phyloP scores from a whole-genome alignment of 1,140 invertebrate genomes.

The Stegodyphus mimosarum region DNA sequence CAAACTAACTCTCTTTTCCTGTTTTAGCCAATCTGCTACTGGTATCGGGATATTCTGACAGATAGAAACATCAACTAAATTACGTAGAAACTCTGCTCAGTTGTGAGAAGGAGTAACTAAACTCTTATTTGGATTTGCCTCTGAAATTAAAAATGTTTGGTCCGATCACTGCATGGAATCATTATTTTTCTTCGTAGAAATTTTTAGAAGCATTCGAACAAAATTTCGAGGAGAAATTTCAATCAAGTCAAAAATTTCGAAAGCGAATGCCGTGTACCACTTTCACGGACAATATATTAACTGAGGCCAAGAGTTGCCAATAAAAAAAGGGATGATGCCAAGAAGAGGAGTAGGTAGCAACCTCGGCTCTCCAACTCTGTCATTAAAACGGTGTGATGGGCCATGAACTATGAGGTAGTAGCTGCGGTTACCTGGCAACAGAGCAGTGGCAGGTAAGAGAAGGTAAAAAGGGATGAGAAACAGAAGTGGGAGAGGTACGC shows the following conservation, averaged over 20 bases:
- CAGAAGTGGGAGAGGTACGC: conserved; percentile 12
- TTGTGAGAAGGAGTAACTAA: too few relatives aligned
- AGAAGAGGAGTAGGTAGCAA: conserved; percentile 15
- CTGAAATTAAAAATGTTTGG: too few relatives aligned
- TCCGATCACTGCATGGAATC: too few relatives aligned
- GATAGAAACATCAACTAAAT: too few relatives aligned
- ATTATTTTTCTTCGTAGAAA: too few relatives aligned
- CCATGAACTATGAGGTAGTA: conserved; percentile 50
- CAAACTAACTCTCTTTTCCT: too few relatives aligned
- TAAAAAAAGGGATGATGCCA: conserved; percentile 29
- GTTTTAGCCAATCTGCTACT: too few relatives aligned
- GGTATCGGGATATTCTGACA: too few relatives aligned
- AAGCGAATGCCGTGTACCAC: not conserved
- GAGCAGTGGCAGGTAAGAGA: not conserved
- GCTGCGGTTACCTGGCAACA: conserved; percentile 50
- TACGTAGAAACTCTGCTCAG: too few relatives aligned
- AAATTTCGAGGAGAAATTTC: too few relatives aligned
- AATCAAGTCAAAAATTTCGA: not conserved
- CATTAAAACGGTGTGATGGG: conserved; percentile 52
- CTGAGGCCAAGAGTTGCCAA: conserved; percentile 9
- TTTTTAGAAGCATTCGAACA: too few relatives aligned
- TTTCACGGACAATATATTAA: not conserved
- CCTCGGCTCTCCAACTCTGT: conserved; percentile 42
- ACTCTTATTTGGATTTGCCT: too few relatives aligned
- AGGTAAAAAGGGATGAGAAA: conserved; percentile 43